Base-by-base conservation (phyloP, 1,140 invertebrate genomes). In the Euura saliciscinereae region DNA sequence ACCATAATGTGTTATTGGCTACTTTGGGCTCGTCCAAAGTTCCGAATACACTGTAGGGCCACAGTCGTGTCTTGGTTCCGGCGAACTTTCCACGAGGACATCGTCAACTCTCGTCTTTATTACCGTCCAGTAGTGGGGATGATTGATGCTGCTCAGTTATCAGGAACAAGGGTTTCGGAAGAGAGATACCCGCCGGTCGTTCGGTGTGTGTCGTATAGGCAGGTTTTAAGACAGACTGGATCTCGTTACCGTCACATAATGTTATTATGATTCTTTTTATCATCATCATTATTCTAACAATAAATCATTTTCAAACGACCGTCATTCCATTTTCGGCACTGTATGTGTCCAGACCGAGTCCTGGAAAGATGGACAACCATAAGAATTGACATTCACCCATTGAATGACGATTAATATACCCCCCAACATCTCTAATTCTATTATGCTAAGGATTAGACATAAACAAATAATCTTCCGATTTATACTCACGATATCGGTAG, bases 201-300 rank as follows among this genome's bases (percentile, higher is more conserved):
- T 28, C 28, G 28, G 28, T 28, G 1, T 28, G 28, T 28, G 28
- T 28, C 28, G 28, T 28, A 28, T 28, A 28, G 28, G 28, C 28
- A 28, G 28, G 28, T 28, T 28, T 28, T 28, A 28, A 28, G 5
- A 59, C 69, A 79, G 73, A 78, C 73, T 67, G 74, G 76, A 77
- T 79, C 86, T 86, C 83, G 86, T 87, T 86, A 86, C 82, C 79
- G 76, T 76, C 79, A 87, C 85, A 86, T 75, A 80, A 82, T 84
- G 86, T 87, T 85, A 86, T 86, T 84, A 86, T 85, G 83, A 82
- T 83, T 83, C 86, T 85, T 86, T 82, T 85, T 86, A 28, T 28
- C 28, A 28, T 28, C 28, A 28, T 28, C 28, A 28, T 28, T 28
- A 28, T 28, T 28, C 28, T 28, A 28, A 28, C 28, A 28, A 28